These are phyloP conservation scores for Fringilla coelebs DNA, from an alignment of 2,797 vertebrate genomes.

Conservation along the genomic window DNA sequence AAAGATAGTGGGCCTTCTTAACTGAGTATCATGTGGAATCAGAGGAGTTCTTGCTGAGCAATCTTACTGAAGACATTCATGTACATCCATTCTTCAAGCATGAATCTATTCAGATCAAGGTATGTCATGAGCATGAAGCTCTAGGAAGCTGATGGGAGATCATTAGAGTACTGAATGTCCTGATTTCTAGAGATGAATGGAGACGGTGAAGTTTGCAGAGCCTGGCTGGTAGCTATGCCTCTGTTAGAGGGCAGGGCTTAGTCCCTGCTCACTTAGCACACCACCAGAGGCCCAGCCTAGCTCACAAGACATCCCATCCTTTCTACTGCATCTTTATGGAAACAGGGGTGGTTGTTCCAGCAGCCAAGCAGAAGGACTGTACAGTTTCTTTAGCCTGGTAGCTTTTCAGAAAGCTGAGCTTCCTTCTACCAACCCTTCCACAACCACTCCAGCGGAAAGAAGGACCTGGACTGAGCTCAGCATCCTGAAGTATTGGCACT, in stretches of 20 bases:
- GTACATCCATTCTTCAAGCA: background rate
- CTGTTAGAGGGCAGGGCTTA: background rate
- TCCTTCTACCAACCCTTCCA: background rate
- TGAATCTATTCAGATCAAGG: background rate
- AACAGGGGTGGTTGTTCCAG: background rate
- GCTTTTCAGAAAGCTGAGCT: background rate
- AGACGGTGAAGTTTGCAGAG: background rate
- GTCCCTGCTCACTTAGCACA: background rate
- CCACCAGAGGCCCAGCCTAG: background rate
- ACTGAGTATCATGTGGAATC: background rate
- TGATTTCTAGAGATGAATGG: background rate
- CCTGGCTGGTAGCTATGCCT: background rate
- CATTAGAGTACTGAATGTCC: background rate
- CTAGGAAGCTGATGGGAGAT: background rate
- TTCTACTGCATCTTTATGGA: background rate
- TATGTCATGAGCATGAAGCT: background rate
- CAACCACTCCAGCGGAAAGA: rapidly evolving
- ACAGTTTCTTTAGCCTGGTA: background rate
- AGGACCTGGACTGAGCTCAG: background rate
- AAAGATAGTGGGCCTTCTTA: background rate
- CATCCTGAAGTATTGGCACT: background rate
- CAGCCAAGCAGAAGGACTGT: background rate
- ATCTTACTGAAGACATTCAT: background rate
- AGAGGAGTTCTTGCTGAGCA: background rate
- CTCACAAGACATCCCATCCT: background rate